These are phyloP conservation scores for Agrilus biguttatus DNA, from an alignment of 2,888 invertebrate genomes.

Conservation along the genomic window DNA sequence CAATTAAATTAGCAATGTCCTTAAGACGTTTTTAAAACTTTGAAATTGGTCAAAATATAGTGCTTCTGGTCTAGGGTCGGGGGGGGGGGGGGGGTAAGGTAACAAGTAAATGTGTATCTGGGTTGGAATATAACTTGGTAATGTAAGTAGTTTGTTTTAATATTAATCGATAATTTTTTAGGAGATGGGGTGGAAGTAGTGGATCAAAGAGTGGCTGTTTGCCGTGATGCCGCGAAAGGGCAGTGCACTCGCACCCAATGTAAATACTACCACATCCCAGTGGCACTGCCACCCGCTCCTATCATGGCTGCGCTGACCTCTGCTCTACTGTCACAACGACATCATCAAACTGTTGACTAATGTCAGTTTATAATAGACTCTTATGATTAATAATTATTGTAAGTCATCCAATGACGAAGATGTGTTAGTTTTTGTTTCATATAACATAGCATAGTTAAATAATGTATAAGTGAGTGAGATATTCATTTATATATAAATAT, in stretches of 20 bases:
- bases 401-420: conserved; percentile 32
- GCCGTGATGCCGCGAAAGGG: conserved; percentile 90
- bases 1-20: no score
- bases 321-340: conserved; percentile 32
- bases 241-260: conserved; percentile 85
- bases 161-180: conserved; percentile 33
- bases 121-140: no score
- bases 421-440: conserved; percentile 23
- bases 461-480: conserved; percentile 14
- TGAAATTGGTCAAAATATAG: no score
- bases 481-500: neutral
- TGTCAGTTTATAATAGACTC: conserved; percentile 30
- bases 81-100: no score
- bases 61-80: no score
- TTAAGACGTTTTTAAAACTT: no score
- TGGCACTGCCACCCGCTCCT: conserved; percentile 73
- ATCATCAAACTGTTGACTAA: conserved; percentile 24
- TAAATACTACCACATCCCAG: conserved; percentile 96
- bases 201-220: conserved; percentile 90
- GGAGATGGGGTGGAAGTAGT: conserved; percentile 90
- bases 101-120: no score
- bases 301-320: conserved; percentile 48
- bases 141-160: no score
- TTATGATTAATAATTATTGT: conserved; percentile 26
- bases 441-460: conserved; percentile 17